Evolutionary conservation across 1,140 invertebrate species (phyloP), one percentile per base, ranked within the genome.

Genomic region (Macrobrachium rosenbergii): DNA sequence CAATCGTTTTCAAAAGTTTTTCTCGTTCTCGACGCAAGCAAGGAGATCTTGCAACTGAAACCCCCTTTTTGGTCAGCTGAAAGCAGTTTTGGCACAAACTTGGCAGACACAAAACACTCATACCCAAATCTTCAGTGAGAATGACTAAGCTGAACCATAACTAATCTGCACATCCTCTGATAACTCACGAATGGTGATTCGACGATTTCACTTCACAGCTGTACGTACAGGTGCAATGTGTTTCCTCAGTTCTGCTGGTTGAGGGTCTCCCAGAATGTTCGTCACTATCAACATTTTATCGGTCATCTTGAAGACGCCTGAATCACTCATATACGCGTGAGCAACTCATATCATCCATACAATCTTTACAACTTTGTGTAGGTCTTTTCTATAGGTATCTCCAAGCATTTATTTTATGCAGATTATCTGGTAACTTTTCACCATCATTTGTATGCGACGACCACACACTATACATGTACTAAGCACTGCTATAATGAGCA

Each of bases 361-460:
- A 58, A 59, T 59, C 77, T 79, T 79, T 59, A 59, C 60, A 79
- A 79, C 60, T 59, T 59, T 79, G 58, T 16, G 52, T 59, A 79
- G 21, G 60, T 19, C 60, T 79, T 59, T 59, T 28, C 19, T 59
- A 16, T 19, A 79, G 10, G 77, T 59, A 79, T 79, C 19, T 79
- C 60, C 77, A 79, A 79, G 77, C 60, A 59, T 79, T 14, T 59
- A 79, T 59, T 79, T 79, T 45, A 52, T 17, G 58, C 77, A 79
- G 45, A 79, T 79, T 79, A 45, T 21, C 77, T 79, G 11, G 52
- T 79, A 5, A n/a, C 58, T 28, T 59, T n/a, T 19, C 77, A 21
- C 52, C 21, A 14, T 79, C 52, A 79, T 79, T 79, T 79, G 43
- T 59, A 79, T 79, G 77, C 45, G 52, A 79, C 77, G 77, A 59